Evolutionary conservation across 2,797 vertebrate genomes (phyloP).

Genomic region (Decapterus maruadsi): DNA sequence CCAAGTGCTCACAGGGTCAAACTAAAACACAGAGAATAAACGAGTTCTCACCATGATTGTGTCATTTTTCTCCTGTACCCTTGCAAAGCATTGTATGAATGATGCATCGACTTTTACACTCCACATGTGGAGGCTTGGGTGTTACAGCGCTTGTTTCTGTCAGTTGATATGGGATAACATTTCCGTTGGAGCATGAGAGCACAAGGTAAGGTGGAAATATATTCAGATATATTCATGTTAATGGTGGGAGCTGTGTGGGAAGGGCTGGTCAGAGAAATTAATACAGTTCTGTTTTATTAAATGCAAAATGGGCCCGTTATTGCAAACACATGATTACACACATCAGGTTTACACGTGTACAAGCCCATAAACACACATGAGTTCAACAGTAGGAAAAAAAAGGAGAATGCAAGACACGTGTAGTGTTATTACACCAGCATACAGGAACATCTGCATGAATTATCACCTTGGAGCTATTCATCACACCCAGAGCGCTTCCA

Average conservation of each 20-base stretch:
- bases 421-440: conserved; percentile 37
- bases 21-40: conserved; percentile 6
- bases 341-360: neutral
- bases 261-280: conserved; percentile 14
- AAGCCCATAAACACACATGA: conserved; percentile 11
- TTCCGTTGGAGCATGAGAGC: neutral
- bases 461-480: conserved; percentile 52
- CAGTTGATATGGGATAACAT: neutral
- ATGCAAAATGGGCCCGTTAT: conserved; percentile 30
- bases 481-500: conserved; percentile 33
- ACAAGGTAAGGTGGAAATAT: neutral
- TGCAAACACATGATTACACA: conserved; percentile 15
- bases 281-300: conserved; percentile 22
- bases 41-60: neutral
- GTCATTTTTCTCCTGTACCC: neutral
- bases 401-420: neutral
- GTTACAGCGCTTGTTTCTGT: neutral
- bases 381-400: conserved; percentile 2
- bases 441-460: conserved; percentile 54
- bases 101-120: neutral
- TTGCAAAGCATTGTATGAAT: neutral
- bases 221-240: conserved; percentile 9
- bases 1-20: neutral
- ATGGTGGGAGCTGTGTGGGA: neutral
- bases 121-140: neutral